Evolutionary conservation across 2,888 invertebrate species (phyloP).

Genomic region (Campoplex capitator): DNA sequence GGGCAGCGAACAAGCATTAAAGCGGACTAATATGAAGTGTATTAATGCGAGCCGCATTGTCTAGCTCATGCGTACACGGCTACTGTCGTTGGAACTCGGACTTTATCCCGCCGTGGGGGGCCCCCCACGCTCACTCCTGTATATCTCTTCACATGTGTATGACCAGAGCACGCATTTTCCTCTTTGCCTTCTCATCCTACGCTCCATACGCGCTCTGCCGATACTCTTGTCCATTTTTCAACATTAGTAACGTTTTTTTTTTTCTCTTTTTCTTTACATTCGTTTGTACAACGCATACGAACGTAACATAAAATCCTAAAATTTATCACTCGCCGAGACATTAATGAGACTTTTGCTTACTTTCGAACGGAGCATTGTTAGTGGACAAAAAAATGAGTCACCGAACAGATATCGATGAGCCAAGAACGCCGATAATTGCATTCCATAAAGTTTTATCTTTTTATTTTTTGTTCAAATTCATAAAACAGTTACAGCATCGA

Average conservation of each 20-base stretch:
- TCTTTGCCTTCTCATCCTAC: slow-evolving; percentile 27
- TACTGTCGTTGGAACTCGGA: slow-evolving; percentile 82
- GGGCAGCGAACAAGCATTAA: slow-evolving; percentile 84
- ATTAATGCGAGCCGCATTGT: slow-evolving; percentile 84
- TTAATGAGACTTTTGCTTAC: neutral
- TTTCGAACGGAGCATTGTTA: neutral
- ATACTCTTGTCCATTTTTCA: slow-evolving; percentile 20
- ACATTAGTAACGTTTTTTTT: neutral
- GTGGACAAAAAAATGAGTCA: neutral
- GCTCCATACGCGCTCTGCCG: slow-evolving; percentile 29
- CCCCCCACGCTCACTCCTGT: slow-evolving; percentile 74
- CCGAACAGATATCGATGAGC: neutral
- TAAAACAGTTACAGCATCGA: too few relatives aligned
- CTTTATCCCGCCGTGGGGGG: slow-evolving; percentile 83
- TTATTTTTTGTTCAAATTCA: neutral
- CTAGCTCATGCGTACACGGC: slow-evolving; percentile 83
- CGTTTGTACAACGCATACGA: neutral
- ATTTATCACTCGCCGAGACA: neutral
- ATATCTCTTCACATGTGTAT: slow-evolving; percentile 8
- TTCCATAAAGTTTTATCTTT: neutral
- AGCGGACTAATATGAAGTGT: slow-evolving; percentile 85
- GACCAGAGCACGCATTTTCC: slow-evolving; percentile 36
- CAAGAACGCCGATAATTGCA: neutral
- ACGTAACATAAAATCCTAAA: neutral
- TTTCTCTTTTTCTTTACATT: neutral